phyloP scores from a whole-genome alignment of 2,113 vertebrate genomes.

The Platysternon megacephalum region DNA sequence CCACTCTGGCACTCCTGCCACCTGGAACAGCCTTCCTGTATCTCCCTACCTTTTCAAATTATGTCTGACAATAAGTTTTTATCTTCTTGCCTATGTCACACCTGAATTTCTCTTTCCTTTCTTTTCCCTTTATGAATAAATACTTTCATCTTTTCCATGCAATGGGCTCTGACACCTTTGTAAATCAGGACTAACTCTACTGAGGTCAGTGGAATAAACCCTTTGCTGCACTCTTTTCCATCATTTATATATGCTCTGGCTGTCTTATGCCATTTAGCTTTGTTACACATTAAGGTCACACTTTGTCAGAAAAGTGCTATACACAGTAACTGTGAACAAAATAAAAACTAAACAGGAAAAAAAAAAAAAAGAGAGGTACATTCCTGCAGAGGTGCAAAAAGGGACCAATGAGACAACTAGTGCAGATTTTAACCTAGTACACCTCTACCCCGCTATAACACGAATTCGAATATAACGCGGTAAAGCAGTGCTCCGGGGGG shows the following conservation, averaged over 20 bases:
- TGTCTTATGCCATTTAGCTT: accelerated
- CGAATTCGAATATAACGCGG: too few relatives aligned
- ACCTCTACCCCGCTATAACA: too few relatives aligned
- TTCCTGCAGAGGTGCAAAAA: accelerated
- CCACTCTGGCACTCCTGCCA: accelerated
- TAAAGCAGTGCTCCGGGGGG: too few relatives aligned
- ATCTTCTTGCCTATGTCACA: accelerated
- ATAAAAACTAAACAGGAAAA: accelerated
- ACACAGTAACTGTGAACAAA: accelerated
- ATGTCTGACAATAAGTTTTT: accelerated
- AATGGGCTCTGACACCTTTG: accelerated
- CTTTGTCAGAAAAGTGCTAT: background rate
- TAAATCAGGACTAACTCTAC: accelerated
- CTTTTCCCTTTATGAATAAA: background rate
- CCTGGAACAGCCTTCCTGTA: background rate
- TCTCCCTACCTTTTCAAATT: background rate
- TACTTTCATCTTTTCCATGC: too few relatives aligned
- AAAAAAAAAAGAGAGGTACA: accelerated
- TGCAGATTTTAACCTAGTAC: accelerated
- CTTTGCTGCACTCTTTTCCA: accelerated
- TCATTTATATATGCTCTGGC: accelerated
- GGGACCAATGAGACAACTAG: accelerated
- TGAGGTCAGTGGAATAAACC: accelerated
- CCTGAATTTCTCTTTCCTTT: background rate
- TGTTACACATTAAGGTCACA: accelerated